Conservation (phyloP, 2,797 vertebrate genomes). For the Podarcis lilfordi region DNA sequence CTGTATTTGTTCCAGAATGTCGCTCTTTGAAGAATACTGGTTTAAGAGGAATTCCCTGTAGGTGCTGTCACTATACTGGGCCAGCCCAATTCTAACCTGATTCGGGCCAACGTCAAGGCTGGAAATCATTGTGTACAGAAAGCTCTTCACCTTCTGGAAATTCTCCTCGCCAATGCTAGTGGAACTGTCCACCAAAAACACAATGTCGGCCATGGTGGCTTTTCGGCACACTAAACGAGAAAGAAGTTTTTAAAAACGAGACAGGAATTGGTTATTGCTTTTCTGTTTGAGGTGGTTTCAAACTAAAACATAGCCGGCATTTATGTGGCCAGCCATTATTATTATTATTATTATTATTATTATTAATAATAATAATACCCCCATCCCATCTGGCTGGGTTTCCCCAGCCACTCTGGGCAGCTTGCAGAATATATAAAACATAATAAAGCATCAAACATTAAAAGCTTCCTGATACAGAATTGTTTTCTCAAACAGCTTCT, state of each 20-base stretch:
- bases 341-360: background rate
- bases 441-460: too few species aligned
- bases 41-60: slow-evolving; percentile 80
- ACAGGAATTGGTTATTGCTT: background rate
- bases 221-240: slow-evolving; percentile 77
- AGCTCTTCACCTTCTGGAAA: slow-evolving; percentile 81
- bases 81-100: slow-evolving; percentile 81
- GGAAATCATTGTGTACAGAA: slow-evolving; percentile 74
- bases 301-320: background rate
- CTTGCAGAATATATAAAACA: too few species aligned
- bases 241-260: background rate
- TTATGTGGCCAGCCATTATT: background rate
- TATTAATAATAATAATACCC: background rate
- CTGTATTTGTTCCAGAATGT: slow-evolving; percentile 75
- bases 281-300: background rate
- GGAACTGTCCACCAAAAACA: slow-evolving; percentile 87
- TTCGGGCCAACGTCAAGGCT: slow-evolving; percentile 79
- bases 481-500: background rate
- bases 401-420: too few species aligned
- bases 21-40: slow-evolving; percentile 72
- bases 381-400: too few species aligned
- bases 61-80: slow-evolving; percentile 78
- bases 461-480: too few species aligned
- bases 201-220: slow-evolving; percentile 80
- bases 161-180: slow-evolving; percentile 73